Conservation (phyloP, 2,888 invertebrate genomes). For the Anoncus sp. region DNA sequence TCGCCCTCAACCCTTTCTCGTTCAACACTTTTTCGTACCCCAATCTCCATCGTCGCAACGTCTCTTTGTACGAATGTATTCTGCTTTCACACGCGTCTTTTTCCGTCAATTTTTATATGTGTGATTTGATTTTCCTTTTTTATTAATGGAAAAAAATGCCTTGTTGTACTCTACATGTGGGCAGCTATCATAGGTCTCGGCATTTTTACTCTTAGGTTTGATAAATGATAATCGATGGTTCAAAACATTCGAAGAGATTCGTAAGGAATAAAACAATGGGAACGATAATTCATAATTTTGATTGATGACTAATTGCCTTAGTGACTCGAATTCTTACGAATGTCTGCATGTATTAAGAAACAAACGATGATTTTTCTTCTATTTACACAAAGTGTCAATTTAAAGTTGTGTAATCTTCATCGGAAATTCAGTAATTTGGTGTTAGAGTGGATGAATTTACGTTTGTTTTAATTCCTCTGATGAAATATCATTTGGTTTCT, state of each 20-base stretch:
- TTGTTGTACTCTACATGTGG: background rate
- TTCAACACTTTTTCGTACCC: constrained; percentile 55
- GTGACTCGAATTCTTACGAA: no score
- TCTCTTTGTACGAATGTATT: background rate
- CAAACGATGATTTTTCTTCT: background rate
- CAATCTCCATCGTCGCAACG: constrained; percentile 35
- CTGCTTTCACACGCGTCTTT: background rate
- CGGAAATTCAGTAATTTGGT: background rate
- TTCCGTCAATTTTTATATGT: constrained; percentile 10
- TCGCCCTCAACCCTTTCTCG: constrained; percentile 73
- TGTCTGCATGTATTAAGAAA: no score
- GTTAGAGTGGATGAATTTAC: background rate
- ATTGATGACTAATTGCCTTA: no score
- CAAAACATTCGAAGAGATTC: no score
- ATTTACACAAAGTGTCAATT: background rate
- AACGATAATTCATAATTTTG: no score
- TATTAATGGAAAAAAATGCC: background rate
- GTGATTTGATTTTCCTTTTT: background rate
- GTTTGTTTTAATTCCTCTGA: constrained; percentile 4
- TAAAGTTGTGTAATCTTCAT: background rate
- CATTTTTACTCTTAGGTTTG: background rate
- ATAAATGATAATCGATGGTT: no score
- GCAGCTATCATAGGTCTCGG: no score
- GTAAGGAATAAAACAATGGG: no score
- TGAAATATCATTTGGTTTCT: constrained; percentile 30